Base-by-base conservation (phyloP, 2,797 vertebrate species). In the Sternarchorhynchus goeldii region DNA sequence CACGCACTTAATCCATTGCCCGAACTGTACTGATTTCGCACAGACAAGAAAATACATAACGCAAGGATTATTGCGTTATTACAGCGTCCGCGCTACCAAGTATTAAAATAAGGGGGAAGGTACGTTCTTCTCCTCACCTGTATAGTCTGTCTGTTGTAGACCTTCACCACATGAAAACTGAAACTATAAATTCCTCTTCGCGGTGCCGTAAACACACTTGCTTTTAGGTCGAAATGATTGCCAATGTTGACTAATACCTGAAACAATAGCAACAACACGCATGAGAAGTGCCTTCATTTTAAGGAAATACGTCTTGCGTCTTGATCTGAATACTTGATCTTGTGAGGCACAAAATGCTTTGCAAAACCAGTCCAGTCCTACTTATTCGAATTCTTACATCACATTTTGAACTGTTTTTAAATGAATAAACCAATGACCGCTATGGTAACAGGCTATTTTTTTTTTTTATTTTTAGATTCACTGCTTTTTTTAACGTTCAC, bases 141-240 rank as follows among this genome's bases (percentile, higher is more conserved):
- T 91, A 99, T 99, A 79, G 97, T 99, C 92, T 99, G 97, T 91
- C 97, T 96, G 92, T 99, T 99, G 94, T 99, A 99, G 76, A 99
- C 97, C 91, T 99, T 99, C 87, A 99, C 97, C 92, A 99, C 97
- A 82, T 99, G 97, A 90, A 99, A 99, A 91, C 97, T 99, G 94
- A 99, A 99, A 90, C 97, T 99, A 92, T 99, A 99, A 80, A 99
- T 99, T 62, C 97, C 97, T 93, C 98, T 97, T 81, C 97, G 93
- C 6, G 97, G 97, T 65, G 97, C 96, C 88, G 95, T 95, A 92
- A 99, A 99, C 90, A 97, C 95, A 91, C 97, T 99, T 86, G 96
- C 96, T 91, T 97, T 95, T 76, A 98, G 95, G 90, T 99, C 97
- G 90, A 99, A 99, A 93, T 98, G 96, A 92, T 96, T 99, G 90